Conservation (phyloP, 2,888 invertebrate genomes). For the Tinea pellionella region DNA sequence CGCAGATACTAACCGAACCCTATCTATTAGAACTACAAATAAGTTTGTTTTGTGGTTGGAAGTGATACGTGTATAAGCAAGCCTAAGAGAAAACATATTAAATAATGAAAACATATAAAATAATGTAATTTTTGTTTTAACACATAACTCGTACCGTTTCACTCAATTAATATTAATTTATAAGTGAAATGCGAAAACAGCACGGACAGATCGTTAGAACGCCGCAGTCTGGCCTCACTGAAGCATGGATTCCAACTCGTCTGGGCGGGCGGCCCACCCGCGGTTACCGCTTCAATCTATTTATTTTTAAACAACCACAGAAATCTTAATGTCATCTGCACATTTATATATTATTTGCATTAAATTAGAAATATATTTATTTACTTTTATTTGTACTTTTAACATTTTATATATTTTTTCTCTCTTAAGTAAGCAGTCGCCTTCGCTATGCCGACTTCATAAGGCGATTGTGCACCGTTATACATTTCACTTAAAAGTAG, state of each 20-base stretch:
- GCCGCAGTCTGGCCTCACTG: background rate
- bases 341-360: background rate
- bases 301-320: conserved; percentile 18
- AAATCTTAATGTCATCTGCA: background rate
- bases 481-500: too few relatives aligned
- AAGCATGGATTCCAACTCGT: conserved; percentile 13
- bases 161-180: conserved; percentile 3
- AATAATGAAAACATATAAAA: too few relatives aligned
- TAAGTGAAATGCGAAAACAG: background rate
- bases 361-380: background rate
- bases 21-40: too few relatives aligned
- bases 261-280: conserved; percentile 23
- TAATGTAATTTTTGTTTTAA: background rate
- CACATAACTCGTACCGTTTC: background rate
- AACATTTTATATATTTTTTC: background rate
- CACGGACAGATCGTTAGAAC: background rate
- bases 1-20: too few relatives aligned
- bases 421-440: too few relatives aligned
- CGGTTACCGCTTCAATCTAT: conserved; percentile 17
- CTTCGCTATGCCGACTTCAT: too few relatives aligned
- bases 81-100: too few relatives aligned
- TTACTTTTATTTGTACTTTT: background rate
- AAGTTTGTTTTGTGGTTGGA: too few relatives aligned
- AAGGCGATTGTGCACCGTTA: too few relatives aligned
- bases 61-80: too few relatives aligned